Conservation (phyloP, 2,797 vertebrate genomes). For the Geotrypetes seraphini region DNA sequence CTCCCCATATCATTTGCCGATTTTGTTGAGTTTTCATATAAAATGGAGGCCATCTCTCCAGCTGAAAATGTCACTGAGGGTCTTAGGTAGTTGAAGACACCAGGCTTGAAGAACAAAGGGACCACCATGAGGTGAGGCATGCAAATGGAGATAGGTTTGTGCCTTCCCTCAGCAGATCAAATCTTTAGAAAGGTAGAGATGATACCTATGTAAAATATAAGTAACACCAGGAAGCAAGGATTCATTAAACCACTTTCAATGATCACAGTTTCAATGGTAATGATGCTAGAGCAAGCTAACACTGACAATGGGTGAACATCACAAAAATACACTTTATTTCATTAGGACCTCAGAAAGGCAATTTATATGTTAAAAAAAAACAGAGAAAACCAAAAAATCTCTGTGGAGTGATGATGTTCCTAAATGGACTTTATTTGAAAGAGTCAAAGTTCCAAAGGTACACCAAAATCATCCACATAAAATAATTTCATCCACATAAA, state of each 20-base stretch:
- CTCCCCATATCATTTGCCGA: no score
- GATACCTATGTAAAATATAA: constrained; percentile 32
- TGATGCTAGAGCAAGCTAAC: constrained; percentile 36
- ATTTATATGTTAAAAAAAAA: constrained; percentile 13
- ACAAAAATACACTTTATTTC: constrained; percentile 40
- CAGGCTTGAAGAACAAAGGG: constrained; percentile 19
- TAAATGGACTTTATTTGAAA: no score
- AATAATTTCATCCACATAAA: no score
- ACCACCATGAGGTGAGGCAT: constrained; percentile 23
- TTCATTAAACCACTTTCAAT: constrained; percentile 38
- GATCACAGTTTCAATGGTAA: constrained; percentile 27
- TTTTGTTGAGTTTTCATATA: no score
- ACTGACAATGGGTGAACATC: constrained; percentile 36
- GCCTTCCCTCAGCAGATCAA: constrained; percentile 16
- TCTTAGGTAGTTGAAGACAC: constrained; percentile 18
- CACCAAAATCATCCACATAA: no score
- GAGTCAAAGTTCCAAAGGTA: no score
- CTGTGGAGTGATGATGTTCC: no score
- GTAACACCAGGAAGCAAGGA: constrained; percentile 34
- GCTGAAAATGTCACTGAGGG: constrained; percentile 18
- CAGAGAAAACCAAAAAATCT: no score
- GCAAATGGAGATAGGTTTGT: constrained; percentile 31
- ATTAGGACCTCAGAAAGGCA: constrained; percentile 40
- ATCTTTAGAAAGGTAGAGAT: constrained; percentile 28
- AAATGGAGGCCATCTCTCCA: constrained; percentile 27